Percentiles rank a stretch among this genome's conserved stretches.
phyloP scores from a whole-genome alignment of 1,140 invertebrate genomes.

The Lordiphosa clarofinis region DNA sequence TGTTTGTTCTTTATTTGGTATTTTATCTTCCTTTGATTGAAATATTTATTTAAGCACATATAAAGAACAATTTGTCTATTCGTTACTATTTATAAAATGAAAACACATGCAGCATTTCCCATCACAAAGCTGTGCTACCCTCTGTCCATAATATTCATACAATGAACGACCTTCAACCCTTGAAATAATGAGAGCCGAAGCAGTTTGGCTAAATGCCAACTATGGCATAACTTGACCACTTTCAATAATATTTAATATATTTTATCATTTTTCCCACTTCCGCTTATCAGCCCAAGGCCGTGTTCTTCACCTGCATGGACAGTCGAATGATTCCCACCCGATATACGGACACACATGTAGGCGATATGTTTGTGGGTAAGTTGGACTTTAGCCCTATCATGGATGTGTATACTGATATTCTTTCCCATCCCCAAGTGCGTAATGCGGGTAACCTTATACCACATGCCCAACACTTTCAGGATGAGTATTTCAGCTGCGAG shows the following conservation, averaged over 20 bases:
- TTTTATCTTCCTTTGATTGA: no score
- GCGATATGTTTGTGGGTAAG: conserved; percentile 97
- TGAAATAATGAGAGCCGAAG: conserved; percentile 10
- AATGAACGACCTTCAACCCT: conserved; percentile 41
- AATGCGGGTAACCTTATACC: conserved; percentile 97
- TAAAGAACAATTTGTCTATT: no score
- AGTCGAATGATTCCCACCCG: conserved; percentile 96
- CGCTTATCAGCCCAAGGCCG: conserved; percentile 90
- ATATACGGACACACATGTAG: conserved; percentile 96
- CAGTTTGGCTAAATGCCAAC: conserved; percentile 47
- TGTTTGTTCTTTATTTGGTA: no score
- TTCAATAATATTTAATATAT: conserved; percentile 39
- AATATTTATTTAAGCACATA: no score
- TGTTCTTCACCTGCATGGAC: conserved; percentile 99
- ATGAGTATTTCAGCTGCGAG: conserved; percentile 94
- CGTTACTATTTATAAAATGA: neutral
- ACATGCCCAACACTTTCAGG: conserved; percentile 91
- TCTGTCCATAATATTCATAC: conserved; percentile 5
- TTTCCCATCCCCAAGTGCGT: conserved; percentile 84
- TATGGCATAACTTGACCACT: conserved; percentile 27
- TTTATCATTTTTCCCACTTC: conserved; percentile 18
- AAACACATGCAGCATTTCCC: neutral
- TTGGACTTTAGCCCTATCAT: conserved; percentile 12
- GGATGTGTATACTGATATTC: conserved; percentile 6
- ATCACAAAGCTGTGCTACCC: neutral